A percentile compares a stretch with the other conserved stretches of the same genome.
These are phyloP conservation scores for Ypsolopha sequella DNA, from an alignment of 2,888 invertebrate genomes.

Conservation along the genomic window DNA sequence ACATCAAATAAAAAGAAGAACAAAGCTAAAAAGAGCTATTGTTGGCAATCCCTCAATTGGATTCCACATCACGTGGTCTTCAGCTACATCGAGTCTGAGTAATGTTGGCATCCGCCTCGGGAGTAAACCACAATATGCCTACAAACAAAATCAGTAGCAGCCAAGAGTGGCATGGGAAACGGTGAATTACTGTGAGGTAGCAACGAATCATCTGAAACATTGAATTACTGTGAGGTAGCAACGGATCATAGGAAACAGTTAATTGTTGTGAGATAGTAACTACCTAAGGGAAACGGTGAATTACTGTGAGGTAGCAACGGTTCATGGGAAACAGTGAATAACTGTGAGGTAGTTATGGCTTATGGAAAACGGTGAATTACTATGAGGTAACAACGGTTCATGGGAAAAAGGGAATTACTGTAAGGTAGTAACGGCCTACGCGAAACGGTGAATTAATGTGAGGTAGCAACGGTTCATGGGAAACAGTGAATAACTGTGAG, in stretches of 20 bases:
- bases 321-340: neutral
- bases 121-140: neutral
- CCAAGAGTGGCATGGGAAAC: neutral
- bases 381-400: too few relatives aligned
- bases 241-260: neutral
- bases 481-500: neutral
- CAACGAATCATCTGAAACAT: neutral
- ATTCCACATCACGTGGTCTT: too few relatives aligned
- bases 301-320: neutral
- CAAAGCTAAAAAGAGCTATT: neutral
- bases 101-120: neutral
- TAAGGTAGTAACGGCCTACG: neutral
- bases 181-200: neutral
- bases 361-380: neutral
- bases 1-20: too few relatives aligned
- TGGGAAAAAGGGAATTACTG: neutral
- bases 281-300: neutral
- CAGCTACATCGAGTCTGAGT: too few relatives aligned
- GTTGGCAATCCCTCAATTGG: too few relatives aligned
- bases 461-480: neutral
- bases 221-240: neutral
- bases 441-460: neutral
- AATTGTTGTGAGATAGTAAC: neutral
- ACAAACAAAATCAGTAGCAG: constrained; percentile 2
- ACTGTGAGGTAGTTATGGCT: neutral